These are phyloP conservation scores for Microctenopoma stevenorrisi DNA, from an alignment of 2,797 vertebrate species.

Conservation along the genomic window DNA sequence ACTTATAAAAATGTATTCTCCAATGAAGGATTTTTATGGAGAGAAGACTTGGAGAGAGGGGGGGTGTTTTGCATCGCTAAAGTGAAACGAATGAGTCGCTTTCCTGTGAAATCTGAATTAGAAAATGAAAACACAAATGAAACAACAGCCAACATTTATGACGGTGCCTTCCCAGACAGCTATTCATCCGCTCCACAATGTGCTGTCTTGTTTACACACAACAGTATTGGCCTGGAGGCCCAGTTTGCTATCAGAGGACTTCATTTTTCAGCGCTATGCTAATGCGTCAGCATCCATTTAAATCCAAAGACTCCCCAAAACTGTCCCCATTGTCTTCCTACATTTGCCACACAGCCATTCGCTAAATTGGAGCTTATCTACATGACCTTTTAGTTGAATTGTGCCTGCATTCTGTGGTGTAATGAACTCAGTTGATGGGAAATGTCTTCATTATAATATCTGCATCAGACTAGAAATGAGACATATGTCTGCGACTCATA, in stretches of 20 bases:
- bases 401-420: background rate
- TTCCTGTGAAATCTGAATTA: background rate
- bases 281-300: background rate
- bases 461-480: background rate
- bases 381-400: background rate
- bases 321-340: background rate
- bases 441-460: background rate
- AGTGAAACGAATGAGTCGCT: background rate
- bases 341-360: background rate
- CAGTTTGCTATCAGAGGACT: background rate
- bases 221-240: background rate
- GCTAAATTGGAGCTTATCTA: background rate
- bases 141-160: background rate
- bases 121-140: background rate
- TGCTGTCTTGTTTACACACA: slow-evolving; percentile 1
- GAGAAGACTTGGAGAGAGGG: background rate
- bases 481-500: background rate
- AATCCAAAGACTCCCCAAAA: background rate
- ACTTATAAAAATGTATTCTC: background rate
- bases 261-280: background rate
- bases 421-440: background rate
- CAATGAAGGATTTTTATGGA: background rate
- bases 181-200: background rate
- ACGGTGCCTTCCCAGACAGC: background rate
- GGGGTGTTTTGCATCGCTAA: background rate